Conservation (phyloP, 1,140 invertebrate genomes). For the Physella acuta region DNA sequence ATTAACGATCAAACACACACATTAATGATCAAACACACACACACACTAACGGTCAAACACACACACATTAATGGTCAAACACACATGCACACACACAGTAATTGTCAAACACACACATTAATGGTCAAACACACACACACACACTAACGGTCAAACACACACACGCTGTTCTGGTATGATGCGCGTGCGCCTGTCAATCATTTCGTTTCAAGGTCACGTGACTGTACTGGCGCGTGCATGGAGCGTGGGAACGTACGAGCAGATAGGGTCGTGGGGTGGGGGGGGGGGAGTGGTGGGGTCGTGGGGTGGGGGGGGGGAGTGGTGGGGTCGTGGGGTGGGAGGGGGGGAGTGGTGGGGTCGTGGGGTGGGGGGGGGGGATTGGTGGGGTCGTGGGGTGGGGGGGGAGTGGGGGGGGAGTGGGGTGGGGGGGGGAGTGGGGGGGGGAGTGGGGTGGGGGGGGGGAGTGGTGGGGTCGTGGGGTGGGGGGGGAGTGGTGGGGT, state of each 20-base stretch:
- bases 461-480: too few species aligned
- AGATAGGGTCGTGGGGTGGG: not conserved
- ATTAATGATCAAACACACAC: not conserved
- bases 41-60: not conserved
- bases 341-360: not conserved
- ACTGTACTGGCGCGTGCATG: not conserved
- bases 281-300: not conserved
- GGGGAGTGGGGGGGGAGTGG: not conserved
- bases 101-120: constrained; percentile 1
- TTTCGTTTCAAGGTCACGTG: not conserved
- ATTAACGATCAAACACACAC: constrained; percentile 7
- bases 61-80: too few species aligned
- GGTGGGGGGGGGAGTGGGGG: not conserved
- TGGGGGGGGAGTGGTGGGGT: too few species aligned
- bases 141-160: too few species aligned
- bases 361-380: not conserved
- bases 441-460: too few species aligned
- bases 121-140: not conserved
- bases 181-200: not conserved
- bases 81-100: too few species aligned
- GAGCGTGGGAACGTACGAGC: not conserved
- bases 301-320: too few species aligned
- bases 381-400: not conserved
- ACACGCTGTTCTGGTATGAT: not conserved
- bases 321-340: too few species aligned